Evolutionary conservation across 2,888 invertebrate genomes (phyloP).

Genomic region (Ormia ochracea): DNA sequence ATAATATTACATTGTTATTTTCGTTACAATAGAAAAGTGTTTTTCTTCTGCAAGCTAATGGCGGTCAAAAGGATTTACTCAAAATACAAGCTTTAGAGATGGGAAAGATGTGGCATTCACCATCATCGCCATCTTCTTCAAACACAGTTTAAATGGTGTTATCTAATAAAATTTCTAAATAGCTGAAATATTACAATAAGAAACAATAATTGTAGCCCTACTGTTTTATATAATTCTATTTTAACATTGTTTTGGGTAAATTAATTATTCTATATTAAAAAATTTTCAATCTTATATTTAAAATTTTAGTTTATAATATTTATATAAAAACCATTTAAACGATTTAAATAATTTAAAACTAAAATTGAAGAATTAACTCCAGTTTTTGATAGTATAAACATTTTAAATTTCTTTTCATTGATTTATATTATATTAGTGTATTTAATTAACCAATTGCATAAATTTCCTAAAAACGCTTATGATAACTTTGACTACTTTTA

Average conservation of each 20-base stretch:
- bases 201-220: background rate
- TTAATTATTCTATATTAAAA: background rate
- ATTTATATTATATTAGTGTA: no score
- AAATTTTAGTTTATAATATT: background rate
- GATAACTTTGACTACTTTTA: no score
- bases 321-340: background rate
- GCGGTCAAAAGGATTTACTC: constrained; percentile 79
- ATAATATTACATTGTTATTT: background rate
- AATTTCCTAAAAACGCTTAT: no score
- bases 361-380: no score
- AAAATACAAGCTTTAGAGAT: constrained; percentile 75
- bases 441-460: no score
- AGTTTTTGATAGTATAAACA: no score
- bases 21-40: constrained; percentile 83
- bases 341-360: no score
- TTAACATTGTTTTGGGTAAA: constrained; percentile 9
- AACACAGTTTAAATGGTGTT: constrained; percentile 24
- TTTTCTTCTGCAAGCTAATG: constrained; percentile 87
- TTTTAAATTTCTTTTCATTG: no score
- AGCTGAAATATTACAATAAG: background rate
- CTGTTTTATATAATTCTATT: background rate
- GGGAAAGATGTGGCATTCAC: constrained; percentile 64
- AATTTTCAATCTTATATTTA: background rate
- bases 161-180: background rate
- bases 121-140: constrained; percentile 26